Conservation (phyloP, 2,113 vertebrate genomes). For the Ardeotis arabs region DNA sequence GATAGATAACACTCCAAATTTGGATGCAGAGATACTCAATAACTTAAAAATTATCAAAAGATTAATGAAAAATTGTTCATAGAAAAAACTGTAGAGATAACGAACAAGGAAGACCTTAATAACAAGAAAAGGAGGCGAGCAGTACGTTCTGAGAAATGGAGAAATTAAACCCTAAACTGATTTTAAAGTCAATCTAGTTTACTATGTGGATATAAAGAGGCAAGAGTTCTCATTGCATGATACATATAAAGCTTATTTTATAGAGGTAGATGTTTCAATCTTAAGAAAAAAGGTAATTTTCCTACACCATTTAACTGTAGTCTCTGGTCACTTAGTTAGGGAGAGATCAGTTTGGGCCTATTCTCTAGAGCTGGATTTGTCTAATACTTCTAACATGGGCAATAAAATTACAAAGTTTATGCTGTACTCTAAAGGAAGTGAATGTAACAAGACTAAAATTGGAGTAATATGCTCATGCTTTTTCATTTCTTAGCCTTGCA, state of each 20-base stretch:
- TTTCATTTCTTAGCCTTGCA: neutral
- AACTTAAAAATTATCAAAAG: neutral
- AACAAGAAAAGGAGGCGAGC: neutral
- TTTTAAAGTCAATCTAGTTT: neutral
- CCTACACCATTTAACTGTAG: neutral
- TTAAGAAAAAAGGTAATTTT: neutral
- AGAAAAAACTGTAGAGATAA: neutral
- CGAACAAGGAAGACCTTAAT: neutral
- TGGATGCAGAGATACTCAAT: neutral
- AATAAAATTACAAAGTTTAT: neutral
- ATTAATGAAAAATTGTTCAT: neutral
- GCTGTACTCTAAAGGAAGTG: neutral
- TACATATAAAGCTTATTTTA: neutral
- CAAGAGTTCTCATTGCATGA: neutral
- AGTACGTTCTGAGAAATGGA: neutral
- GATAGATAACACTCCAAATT: neutral
- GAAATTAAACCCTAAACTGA: neutral
- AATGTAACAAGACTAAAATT: neutral
- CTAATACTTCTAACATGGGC: neutral
- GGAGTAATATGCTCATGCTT: neutral
- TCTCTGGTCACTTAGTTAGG: neutral
- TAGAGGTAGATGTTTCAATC: neutral
- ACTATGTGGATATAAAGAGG: neutral
- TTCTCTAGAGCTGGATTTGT: neutral
- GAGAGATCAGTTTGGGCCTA: neutral